phyloP scores from a whole-genome alignment of 1,140 invertebrate genomes.

The Pemphigus obesinymphae region DNA sequence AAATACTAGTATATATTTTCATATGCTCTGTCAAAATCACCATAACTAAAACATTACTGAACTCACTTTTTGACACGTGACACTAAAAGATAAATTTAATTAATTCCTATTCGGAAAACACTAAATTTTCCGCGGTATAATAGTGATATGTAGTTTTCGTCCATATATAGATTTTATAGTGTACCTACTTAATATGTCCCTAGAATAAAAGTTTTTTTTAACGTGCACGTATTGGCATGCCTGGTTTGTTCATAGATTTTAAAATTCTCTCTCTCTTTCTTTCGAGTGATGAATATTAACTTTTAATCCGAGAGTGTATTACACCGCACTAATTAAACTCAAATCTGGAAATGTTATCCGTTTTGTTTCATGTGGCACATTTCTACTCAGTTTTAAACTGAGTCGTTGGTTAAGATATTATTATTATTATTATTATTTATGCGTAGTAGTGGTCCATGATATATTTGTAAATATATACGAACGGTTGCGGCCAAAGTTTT shows the following conservation, averaged over 20 bases:
- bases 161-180: too few relatives aligned
- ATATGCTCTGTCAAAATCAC: too few relatives aligned
- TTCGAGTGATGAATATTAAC: background rate
- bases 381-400: conserved; percentile 7
- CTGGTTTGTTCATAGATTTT: background rate
- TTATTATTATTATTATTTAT: conserved; percentile 7
- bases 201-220: background rate
- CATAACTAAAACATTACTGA: too few relatives aligned
- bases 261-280: background rate
- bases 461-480: conserved; percentile 18
- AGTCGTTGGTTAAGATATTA: background rate
- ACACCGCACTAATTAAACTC: conserved; percentile 16
- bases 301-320: background rate
- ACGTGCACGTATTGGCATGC: background rate
- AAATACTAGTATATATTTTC: too few relatives aligned
- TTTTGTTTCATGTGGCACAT: conserved; percentile 17
- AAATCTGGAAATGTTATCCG: conserved; percentile 28
- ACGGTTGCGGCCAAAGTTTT: background rate
- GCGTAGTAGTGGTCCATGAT: conserved; percentile 11
- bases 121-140: too few relatives aligned
- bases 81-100: too few relatives aligned
- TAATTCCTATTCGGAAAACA: too few relatives aligned
- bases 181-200: too few relatives aligned
- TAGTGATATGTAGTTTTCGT: too few relatives aligned
- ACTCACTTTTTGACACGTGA: too few relatives aligned